Evolutionary conservation across 2,113 vertebrate genomes (phyloP), one percentile per base, ranked within the genome.

Genomic region (Sisor rabdophorus): DNA sequence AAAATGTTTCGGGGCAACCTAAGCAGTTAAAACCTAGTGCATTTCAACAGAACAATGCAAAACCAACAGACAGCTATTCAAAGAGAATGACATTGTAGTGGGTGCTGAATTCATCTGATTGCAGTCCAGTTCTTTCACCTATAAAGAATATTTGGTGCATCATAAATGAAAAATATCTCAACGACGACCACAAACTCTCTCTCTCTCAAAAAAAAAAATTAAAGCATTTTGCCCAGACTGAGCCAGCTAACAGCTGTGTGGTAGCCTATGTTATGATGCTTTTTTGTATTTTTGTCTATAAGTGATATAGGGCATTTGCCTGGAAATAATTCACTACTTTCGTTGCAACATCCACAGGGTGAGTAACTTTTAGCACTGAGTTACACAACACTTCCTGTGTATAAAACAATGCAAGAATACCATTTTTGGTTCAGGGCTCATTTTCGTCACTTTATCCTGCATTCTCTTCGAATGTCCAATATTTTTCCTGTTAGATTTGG

Each of bases 301-400:
- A 84, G 32, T 79, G 76, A 85, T 81, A 81, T 20, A 85, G 16
- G 64, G 78, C 83, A 53, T 40, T 13, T 58, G 69, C 68, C 68
- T 71, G 77, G 69, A 80, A 68, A 50, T 82, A 80, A n/a, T 84
- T 73, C 24, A 73, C 73, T 78, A 59, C 72, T 71, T 80, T 79
- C 65, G 36, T 71, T 28, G 80, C 77, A 82, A 74, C 56, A 78
- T 79, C 80, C 76, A 72, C 47, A 19, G 79, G 75, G 61, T 75
- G 24, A 71, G 59, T 76, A 11, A 70, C 54, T 75, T 82, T 82
- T 36, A 36, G 32, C 32, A 36, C 32, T 36, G 32, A 36, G 26
- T 79, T 82, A 12, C 67, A 79, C 73, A 76, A 64, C 67, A 76
- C 68, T 0, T 75, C 22, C 52, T 82, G 61, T 82, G 77, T 36